Evolutionary conservation across 1,140 invertebrate genomes (phyloP).

Genomic region (Camponotus pennsylvanicus): DNA sequence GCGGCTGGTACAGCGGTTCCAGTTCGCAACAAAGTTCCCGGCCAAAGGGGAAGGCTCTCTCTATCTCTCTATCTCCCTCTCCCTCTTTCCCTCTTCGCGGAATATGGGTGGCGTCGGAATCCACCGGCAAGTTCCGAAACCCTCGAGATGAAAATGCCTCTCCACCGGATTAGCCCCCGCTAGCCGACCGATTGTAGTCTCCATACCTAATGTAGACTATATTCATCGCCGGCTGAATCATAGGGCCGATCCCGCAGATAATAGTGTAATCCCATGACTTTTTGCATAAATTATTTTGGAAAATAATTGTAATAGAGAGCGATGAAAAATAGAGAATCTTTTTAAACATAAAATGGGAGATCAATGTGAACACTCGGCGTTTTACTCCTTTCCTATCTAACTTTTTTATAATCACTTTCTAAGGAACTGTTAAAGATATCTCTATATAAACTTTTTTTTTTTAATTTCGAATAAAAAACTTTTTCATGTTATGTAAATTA

Average conservation of each 20-base stretch:
- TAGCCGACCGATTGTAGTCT: conserved; percentile 66
- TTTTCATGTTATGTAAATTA: too few relatives aligned
- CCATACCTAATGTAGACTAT: conserved; percentile 68
- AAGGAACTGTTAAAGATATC: too few relatives aligned
- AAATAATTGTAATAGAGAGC: not conserved
- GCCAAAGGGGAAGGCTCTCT: conserved; percentile 10
- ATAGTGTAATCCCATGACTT: not conserved
- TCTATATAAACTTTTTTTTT: too few relatives aligned
- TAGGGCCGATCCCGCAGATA: not conserved
- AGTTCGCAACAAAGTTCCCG: conserved; percentile 73
- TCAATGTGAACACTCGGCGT: not conserved
- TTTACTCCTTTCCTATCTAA: too few relatives aligned
- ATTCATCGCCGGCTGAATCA: conserved; percentile 47
- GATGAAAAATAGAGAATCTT: not conserved
- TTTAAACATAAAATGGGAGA: not conserved
- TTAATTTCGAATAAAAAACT: too few relatives aligned
- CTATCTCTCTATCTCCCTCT: not conserved
- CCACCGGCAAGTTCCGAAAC: conserved; percentile 71
- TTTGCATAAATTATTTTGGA: not conserved
- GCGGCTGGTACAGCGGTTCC: conserved; percentile 37
- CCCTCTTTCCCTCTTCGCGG: conserved; percentile 4
- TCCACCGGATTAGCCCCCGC: conserved; percentile 72
- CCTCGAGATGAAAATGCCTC: conserved; percentile 73
- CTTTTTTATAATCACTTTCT: too few relatives aligned
- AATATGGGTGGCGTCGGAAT: conserved; percentile 64